phyloP scores from a whole-genome alignment of 2,113 vertebrate species.

The Alexandromys fortis region DNA sequence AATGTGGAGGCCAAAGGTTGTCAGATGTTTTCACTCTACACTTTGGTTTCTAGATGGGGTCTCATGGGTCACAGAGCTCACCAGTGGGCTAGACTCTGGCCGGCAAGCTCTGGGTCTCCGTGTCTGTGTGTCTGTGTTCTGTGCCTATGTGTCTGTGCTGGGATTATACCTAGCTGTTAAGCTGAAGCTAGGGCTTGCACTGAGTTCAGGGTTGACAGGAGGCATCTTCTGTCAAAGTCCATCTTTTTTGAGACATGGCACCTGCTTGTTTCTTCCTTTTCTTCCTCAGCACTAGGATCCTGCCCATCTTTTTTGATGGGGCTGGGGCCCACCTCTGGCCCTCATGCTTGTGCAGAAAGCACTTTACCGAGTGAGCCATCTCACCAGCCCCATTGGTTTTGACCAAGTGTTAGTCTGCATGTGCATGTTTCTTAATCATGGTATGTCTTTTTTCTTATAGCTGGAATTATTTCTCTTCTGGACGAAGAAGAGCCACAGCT shows the following conservation, averaged over 20 bases:
- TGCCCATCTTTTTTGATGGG: neutral
- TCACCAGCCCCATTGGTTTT: conserved; percentile 12
- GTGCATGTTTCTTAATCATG: conserved; percentile 20
- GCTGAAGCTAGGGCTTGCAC: neutral
- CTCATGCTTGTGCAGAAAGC: too few species aligned
- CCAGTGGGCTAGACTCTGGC: neutral
- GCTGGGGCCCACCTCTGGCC: too few species aligned
- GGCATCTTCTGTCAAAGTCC: neutral
- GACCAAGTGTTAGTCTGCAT: neutral
- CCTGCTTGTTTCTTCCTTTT: neutral
- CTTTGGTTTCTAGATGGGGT: neutral
- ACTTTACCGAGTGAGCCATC: neutral
- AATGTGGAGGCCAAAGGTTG: neutral
- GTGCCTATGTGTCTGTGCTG: neutral
- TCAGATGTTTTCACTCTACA: neutral
- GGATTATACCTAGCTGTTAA: neutral
- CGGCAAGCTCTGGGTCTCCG: neutral
- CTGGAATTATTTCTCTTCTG: conserved; percentile 99
- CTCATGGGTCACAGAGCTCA: neutral
- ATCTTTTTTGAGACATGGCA: neutral
- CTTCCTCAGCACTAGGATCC: neutral
- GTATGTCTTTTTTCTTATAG: conserved; percentile 85
- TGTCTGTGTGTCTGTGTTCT: neutral
- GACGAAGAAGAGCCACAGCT: conserved; percentile 99
- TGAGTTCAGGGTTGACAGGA: neutral